These are phyloP conservation scores for Pipistrellus pipistrellus DNA, from an alignment of 2,797 vertebrate species.

Conservation along the genomic window DNA sequence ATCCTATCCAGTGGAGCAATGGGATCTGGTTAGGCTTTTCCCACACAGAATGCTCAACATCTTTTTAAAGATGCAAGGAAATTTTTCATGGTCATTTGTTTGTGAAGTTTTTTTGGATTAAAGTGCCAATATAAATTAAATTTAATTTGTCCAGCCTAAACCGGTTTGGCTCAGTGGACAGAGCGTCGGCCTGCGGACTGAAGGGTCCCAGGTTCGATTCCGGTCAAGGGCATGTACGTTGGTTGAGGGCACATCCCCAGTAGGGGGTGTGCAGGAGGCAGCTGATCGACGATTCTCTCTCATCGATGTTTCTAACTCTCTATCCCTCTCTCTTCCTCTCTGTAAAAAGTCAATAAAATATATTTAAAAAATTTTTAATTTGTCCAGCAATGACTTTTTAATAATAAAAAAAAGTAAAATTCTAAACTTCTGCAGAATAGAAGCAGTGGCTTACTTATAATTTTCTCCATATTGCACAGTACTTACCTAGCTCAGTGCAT, in stretches of 20 bases:
- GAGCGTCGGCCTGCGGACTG: too few species aligned
- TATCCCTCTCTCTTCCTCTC: too few species aligned
- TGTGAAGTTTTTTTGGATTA: constrained; percentile 63
- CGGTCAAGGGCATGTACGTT: too few species aligned
- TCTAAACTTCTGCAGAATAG: constrained; percentile 39
- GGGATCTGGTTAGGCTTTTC: neutral
- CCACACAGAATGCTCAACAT: neutral
- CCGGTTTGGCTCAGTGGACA: too few species aligned
- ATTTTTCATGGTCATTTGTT: constrained; percentile 47
- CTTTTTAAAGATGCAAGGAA: constrained; percentile 30
- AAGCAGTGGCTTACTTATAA: constrained; percentile 9
- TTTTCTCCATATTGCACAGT: neutral
- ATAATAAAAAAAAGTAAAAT: constrained; percentile 53
- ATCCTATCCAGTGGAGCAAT: neutral
- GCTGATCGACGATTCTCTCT: too few species aligned
- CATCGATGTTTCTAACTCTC: too few species aligned
- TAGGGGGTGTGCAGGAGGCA: too few species aligned
- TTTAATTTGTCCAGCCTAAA: neutral
- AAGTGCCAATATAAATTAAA: constrained; percentile 37
- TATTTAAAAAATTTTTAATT: neutral
- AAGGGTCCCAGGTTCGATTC: too few species aligned
- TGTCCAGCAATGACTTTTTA: neutral
- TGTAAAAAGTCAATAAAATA: too few species aligned
- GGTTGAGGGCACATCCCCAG: too few species aligned
- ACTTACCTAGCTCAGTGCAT: constrained; percentile 7